A percentile compares a stretch with the other conserved stretches of the same genome.
Conservation (phyloP, 2,113 vertebrate species). For the Hippocampus guttulatus region DNA sequence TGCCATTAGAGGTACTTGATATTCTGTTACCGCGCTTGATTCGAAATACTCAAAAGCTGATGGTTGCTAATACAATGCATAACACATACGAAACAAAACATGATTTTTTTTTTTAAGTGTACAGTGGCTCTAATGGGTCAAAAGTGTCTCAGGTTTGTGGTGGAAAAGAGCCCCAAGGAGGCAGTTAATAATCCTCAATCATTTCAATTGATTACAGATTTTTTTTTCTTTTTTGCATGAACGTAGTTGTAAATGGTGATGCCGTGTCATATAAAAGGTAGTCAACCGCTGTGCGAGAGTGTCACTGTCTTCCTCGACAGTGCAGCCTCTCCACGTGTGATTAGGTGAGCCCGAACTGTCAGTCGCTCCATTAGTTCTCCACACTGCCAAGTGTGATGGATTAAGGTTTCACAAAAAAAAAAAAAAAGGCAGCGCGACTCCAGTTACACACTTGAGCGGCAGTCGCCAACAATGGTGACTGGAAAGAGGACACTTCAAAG, state of each 20-base stretch:
- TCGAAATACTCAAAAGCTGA: too few relatives aligned
- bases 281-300: conserved; percentile 4
- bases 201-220: neutral
- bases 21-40: neutral
- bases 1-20: conserved; percentile 49
- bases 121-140: neutral
- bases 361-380: conserved; percentile 30
- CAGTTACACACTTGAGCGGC: conserved; percentile 32
- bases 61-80: too few relatives aligned
- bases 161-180: neutral
- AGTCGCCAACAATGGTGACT: conserved; percentile 36
- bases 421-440: conserved; percentile 31
- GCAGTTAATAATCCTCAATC: neutral
- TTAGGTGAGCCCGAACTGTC: conserved; percentile 37
- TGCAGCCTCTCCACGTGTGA: conserved; percentile 11
- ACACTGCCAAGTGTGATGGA: conserved; percentile 34
- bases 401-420: conserved; percentile 41
- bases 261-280: neutral
- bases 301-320: neutral
- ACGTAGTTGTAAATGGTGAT: neutral
- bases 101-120: neutral
- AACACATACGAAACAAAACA: too few relatives aligned
- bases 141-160: neutral
- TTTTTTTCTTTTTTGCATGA: neutral
- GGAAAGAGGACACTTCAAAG: conserved; percentile 54